Conservation (phyloP, 2,113 vertebrate genomes). For the Sturnus vulgaris region DNA sequence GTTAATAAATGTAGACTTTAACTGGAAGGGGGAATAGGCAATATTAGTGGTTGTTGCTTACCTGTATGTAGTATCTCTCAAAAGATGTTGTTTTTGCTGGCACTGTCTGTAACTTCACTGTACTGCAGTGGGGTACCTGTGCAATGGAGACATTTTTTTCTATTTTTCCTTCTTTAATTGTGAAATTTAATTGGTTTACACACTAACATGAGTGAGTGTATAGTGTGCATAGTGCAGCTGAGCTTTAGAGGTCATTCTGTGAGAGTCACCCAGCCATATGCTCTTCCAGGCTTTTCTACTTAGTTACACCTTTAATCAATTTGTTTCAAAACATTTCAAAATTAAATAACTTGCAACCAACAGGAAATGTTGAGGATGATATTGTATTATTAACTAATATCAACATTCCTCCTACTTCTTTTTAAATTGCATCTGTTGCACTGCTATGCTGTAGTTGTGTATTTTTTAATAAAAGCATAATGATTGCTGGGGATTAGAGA, state of each 20-base stretch:
- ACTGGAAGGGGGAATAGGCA: background rate
- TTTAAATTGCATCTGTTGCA: background rate
- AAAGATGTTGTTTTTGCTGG: background rate
- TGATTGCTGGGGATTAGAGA: background rate
- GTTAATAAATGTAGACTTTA: background rate
- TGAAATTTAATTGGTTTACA: background rate
- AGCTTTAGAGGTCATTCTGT: background rate
- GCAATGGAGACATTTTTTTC: background rate
- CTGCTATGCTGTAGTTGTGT: background rate
- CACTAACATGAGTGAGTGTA: background rate
- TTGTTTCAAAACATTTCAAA: background rate
- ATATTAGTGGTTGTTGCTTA: background rate
- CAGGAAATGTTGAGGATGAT: background rate
- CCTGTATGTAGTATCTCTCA: background rate
- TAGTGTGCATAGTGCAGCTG: background rate
- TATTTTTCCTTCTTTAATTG: background rate
- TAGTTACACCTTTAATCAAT: conserved; percentile 1
- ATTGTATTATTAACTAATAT: background rate
- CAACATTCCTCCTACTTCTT: background rate
- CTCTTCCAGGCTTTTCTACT: background rate
- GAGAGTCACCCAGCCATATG: background rate
- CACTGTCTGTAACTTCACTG: rapidly evolving
- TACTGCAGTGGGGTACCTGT: background rate
- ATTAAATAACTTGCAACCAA: background rate
- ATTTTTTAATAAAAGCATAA: background rate